These are phyloP conservation scores for Cydia pomonella DNA, from an alignment of 1,140 invertebrate genomes.

Conservation along the genomic window DNA sequence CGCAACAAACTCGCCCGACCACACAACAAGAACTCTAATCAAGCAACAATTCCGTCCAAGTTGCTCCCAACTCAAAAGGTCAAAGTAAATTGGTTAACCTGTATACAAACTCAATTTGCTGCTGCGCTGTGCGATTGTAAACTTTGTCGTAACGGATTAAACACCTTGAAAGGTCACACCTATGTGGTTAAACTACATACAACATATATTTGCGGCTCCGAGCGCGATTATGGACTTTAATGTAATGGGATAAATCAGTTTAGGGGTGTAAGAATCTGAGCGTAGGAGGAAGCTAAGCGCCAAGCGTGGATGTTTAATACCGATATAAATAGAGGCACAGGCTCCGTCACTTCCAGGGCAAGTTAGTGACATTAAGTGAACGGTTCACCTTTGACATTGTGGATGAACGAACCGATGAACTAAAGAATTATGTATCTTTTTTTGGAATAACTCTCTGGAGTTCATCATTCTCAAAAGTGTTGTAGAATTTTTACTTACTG, in stretches of 20 bases:
- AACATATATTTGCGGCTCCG: neutral
- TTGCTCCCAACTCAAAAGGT: constrained; percentile 47
- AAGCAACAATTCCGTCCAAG: constrained; percentile 29
- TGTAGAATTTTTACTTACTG: too few species aligned
- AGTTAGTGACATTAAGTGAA: neutral
- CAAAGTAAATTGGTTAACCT: constrained; percentile 40
- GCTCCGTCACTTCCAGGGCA: neutral
- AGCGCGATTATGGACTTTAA: neutral
- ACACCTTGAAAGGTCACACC: constrained; percentile 44
- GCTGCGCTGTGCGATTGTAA: constrained; percentile 37
- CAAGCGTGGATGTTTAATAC: constrained; percentile 10
- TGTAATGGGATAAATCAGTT: neutral
- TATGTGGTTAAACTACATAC: constrained; percentile 30
- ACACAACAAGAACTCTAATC: constrained; percentile 19
- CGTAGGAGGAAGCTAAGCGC: constrained; percentile 13
- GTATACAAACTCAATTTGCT: constrained; percentile 42
- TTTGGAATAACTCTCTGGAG: too few species aligned
- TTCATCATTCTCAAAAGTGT: too few species aligned
- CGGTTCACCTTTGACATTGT: neutral
- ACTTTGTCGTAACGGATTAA: constrained; percentile 29
- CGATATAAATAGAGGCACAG: neutral
- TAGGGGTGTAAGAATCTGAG: neutral
- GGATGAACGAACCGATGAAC: too few species aligned
- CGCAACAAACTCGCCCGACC: constrained; percentile 35
- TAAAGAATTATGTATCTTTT: too few species aligned